phyloP scores from a whole-genome alignment of 2,113 vertebrate species.

The Tursiops truncatus region DNA sequence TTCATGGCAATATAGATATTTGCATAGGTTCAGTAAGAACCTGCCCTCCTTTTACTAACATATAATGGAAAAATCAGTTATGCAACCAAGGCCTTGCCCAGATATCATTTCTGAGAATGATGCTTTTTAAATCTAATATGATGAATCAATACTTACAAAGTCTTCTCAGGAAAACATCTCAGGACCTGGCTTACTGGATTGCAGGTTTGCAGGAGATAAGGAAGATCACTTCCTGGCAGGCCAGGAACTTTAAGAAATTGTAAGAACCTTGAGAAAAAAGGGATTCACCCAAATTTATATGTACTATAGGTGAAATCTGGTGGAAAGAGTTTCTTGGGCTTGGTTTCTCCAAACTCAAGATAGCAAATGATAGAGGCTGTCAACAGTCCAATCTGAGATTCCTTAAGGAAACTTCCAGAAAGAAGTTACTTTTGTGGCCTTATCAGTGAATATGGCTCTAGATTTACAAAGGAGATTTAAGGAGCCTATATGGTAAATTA shows the following conservation, averaged over 20 bases:
- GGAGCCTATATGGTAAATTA: background rate
- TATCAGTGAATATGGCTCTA: background rate
- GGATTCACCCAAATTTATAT: background rate
- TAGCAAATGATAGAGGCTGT: background rate
- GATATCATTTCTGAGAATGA: background rate
- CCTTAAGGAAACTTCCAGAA: background rate
- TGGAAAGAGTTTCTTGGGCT: background rate
- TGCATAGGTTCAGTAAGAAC: background rate
- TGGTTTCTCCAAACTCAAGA: conserved; percentile 12
- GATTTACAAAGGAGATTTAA: background rate
- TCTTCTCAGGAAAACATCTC: background rate
- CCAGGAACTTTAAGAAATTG: background rate
- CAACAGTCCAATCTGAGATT: background rate
- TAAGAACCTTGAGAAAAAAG: background rate
- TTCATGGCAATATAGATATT: background rate
- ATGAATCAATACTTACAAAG: background rate
- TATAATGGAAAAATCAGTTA: background rate
- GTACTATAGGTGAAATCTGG: background rate
- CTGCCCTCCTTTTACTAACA: background rate
- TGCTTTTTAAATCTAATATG: background rate
- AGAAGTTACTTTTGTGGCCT: background rate
- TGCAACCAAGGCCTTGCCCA: background rate
- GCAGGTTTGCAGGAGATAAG: background rate
- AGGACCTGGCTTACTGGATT: background rate
- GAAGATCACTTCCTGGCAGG: background rate